phyloP scores from a whole-genome alignment of 35 echinoderm and acorn worm species.

The Heliocidaris tuberculata region DNA sequence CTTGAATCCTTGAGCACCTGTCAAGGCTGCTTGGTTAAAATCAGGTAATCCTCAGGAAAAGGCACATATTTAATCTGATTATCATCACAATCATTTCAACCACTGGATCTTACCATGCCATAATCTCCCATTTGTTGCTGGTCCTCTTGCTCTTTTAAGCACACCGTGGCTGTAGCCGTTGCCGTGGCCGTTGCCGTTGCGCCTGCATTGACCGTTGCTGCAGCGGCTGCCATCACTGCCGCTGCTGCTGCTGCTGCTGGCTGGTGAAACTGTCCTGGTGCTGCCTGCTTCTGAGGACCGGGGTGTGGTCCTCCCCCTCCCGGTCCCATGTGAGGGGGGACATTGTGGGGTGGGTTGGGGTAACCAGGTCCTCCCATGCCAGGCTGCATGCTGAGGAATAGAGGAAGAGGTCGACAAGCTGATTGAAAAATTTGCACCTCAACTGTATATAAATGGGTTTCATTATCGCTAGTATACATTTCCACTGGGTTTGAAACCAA shows the following conservation, averaged over 20 bases:
- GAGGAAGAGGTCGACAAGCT: neutral
- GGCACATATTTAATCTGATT: neutral
- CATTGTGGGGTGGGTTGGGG: slow-evolving; percentile 38
- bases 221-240: slow-evolving; percentile 91
- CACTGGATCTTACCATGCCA: slow-evolving; percentile 64
- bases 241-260: slow-evolving; percentile 96
- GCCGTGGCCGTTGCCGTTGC: slow-evolving; percentile 85
- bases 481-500: neutral
- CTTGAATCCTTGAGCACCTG: too few relatives aligned
- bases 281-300: slow-evolving; percentile 49
- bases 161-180: slow-evolving; percentile 36
- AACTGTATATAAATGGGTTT: neutral
- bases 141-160: slow-evolving; percentile 78
- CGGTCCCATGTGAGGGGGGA: slow-evolving; percentile 69
- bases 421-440: neutral
- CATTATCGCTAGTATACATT: neutral
- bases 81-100: neutral
- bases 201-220: slow-evolving; percentile 82
- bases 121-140: slow-evolving; percentile 95
- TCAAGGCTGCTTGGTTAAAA: too few relatives aligned
- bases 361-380: slow-evolving; percentile 50
- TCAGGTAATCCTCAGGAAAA: neutral
- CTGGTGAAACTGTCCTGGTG: slow-evolving; percentile 60
- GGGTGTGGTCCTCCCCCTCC: slow-evolving; percentile 61
- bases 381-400: slow-evolving; percentile 29